Evolutionary conservation across 1,140 invertebrate species (phyloP), one percentile per base, ranked within the genome.

Genomic region (Triops longicaudatus): DNA sequence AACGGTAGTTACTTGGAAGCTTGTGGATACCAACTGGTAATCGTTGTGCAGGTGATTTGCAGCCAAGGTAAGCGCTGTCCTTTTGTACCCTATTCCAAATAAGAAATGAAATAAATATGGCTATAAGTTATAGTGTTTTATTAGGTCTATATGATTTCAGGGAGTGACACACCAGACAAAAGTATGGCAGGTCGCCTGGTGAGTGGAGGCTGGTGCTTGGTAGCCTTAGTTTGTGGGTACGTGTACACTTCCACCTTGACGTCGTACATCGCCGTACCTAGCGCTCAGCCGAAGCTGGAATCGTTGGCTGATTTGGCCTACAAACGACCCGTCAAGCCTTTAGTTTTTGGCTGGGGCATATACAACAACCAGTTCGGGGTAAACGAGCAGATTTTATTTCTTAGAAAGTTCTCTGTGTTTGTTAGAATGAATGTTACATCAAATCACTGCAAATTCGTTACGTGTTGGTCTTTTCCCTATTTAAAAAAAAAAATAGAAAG

Each of bases 181-280:
- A 17, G 22, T 63, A 6, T 63, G 10, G 17, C 14, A 63, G 50
- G 50, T 12, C 0, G 50, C 6, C 22, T 63, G 14, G 22, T 63
- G 14, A 0, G 6, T n/a, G 3, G 50, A 14, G n/a, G 10, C 9
- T 63, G 50, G 50, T 63, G 17, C 50, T 14, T 63, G 5, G 50
- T 63, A 12, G 50, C 50, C 10, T 63, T 63, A 22, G 50, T 63
- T 22, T 63, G 50, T 63, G 50, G 50, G n/a, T 63, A 63, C 7
- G 50, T 63, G 50, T 63, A 63, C 50, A 63, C 50, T 22, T 63
- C 50, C 17, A 63, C 50, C 50, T 63, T 63, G 22, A 63, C 50
- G 50, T 63, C 50, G 50, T 63, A 63, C 50, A 63, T 63, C 14
- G 22, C 50, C 50, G n/a, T 63, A 63, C 50, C 50, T 22, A 63